Evolutionary conservation across 1,140 invertebrate species (phyloP), one percentile per base, ranked within the genome.

Genomic region (Drosophila funebris): DNA sequence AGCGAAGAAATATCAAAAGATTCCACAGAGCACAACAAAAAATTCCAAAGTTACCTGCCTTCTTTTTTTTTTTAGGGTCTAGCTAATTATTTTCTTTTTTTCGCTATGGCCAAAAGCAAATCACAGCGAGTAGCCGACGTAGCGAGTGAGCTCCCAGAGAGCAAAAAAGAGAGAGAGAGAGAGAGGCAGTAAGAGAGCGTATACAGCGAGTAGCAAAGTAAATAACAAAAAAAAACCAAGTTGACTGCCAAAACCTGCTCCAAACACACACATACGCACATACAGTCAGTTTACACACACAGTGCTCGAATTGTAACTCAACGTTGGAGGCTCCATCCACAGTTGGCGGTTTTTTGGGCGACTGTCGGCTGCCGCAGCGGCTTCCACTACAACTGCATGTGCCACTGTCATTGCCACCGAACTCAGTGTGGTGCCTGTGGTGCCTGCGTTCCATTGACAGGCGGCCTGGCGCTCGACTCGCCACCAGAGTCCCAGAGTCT

Each of bases 331-430:
- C 74, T 76, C 58, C 63, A 22, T 48, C 52, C 43, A 46, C 66
- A 39, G 72, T 78, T 85, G 81, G 81, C 82, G 73, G 79, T 73
- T 82, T 78, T 73, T 67, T 54, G 53, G 61, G 24, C 61, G 36
- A 72, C 69, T 74, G 74, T 74, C 78, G 75, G 83, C 64, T 56
- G 74, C 52, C 64, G 72, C 75, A 71, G 80, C 85, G 79, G 87
- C 87, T 88, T 84, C 89, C 84, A 90, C 81, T 89, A 91, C 84
- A 90, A 88, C 90, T 90, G 88, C 89, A 91, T 90, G 81, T 91
- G 90, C 90, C 90, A 91, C 90, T 91, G 90, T 91, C 90, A 91
- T 91, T 91, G 90, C 90, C 90, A 91, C 90, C 81, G 90, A 90
- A 91, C 90, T 89, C 90, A 91, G 90, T 91, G 90, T 91, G 90